Conservation (phyloP, 2,113 vertebrate genomes). For the Rhinichthys klamathensis region DNA sequence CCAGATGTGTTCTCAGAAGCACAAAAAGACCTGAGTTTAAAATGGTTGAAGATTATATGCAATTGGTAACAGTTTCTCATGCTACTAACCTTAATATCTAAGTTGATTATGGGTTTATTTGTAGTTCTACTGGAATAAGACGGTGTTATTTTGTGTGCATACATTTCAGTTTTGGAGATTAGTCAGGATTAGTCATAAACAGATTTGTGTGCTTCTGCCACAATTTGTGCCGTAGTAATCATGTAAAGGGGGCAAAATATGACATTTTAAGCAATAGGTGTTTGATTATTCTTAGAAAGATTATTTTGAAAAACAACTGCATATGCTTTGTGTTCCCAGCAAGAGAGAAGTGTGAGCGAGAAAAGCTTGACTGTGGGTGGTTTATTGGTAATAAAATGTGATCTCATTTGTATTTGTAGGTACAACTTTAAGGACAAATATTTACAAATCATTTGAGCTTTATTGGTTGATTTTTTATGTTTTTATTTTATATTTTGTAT, state of each 20-base stretch:
- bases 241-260: neutral
- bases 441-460: neutral
- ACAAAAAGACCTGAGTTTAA: constrained; percentile 55
- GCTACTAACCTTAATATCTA: neutral
- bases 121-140: constrained; percentile 13
- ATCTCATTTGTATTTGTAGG: neutral
- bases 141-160: neutral
- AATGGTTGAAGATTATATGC: neutral
- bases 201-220: constrained; percentile 28
- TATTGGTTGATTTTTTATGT: too few species aligned
- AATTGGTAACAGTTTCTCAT: neutral
- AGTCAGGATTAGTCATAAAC: constrained; percentile 30
- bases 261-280: constrained; percentile 13
- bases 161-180: constrained; percentile 31
- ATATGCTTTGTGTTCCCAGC: neutral
- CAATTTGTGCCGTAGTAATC: constrained; percentile 1
- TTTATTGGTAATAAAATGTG: neutral
- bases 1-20: constrained; percentile 67
- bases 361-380: constrained; percentile 9
- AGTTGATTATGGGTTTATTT: constrained; percentile 10
- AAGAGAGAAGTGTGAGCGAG: neutral
- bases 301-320: constrained; percentile 19
- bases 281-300: neutral
- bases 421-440: neutral
- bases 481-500: too few species aligned